Evolutionary conservation across 2,888 invertebrate genomes (phyloP).

Genomic region (Globia sparganii): DNA sequence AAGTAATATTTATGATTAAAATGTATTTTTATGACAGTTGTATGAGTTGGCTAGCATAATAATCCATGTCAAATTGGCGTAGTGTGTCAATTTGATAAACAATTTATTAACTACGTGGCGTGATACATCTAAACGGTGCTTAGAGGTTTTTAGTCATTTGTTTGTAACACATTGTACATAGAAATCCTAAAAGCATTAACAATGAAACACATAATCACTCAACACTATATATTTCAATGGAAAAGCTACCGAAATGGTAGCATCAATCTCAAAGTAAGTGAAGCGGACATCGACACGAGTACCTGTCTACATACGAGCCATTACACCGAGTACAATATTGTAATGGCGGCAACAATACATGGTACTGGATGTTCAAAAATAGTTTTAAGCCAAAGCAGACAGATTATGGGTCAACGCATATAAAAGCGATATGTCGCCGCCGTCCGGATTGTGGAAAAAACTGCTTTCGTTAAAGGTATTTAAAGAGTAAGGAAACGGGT

Average conservation of each 20-base stretch:
- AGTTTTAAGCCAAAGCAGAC: neutral
- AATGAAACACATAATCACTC: constrained; percentile 1
- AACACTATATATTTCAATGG: constrained; percentile 10
- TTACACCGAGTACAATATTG: constrained; percentile 21
- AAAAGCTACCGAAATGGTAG: neutral
- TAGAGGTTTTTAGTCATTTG: neutral
- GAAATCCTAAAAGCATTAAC: too few species aligned
- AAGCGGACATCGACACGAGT: constrained; percentile 19
- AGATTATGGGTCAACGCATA: neutral
- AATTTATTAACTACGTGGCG: too few species aligned
- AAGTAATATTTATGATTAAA: too few species aligned
- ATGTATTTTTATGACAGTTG: too few species aligned
- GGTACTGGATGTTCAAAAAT: neutral
- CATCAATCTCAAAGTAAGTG: constrained; percentile 37
- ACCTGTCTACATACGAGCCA: constrained; percentile 8
- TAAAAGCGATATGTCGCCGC: neutral
- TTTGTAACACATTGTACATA: neutral
- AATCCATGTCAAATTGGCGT: neutral
- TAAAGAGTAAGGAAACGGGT: neutral
- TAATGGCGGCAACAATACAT: constrained; percentile 24
- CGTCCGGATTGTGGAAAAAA: neutral
- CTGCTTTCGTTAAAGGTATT: neutral
- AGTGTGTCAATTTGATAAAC: neutral
- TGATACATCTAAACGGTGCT: too few species aligned
- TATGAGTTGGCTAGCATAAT: neutral